Percentiles rank a stretch among this genome's conserved stretches.
Conservation (phyloP, 2,113 vertebrate species). For the Cyrtonyx montezumae region DNA sequence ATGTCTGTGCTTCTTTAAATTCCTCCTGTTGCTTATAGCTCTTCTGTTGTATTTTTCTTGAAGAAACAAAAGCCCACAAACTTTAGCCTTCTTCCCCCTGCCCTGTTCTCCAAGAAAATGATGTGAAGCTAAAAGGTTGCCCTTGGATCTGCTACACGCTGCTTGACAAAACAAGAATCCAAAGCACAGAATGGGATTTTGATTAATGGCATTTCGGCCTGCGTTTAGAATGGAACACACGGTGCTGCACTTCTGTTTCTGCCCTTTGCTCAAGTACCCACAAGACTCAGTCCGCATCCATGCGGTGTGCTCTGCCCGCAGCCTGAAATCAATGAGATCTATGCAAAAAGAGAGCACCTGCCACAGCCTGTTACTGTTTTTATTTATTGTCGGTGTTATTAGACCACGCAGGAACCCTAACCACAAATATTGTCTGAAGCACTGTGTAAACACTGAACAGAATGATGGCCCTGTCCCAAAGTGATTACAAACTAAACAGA, state of each 20-base stretch:
- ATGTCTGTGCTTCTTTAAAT: not conserved
- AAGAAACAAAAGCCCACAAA: not conserved
- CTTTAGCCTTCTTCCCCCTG: not conserved
- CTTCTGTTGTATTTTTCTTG: not conserved
- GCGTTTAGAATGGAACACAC: not conserved
- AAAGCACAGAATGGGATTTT: not conserved
- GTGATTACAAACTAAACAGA: conserved; percentile 16
- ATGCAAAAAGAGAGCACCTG: conserved; percentile 37
- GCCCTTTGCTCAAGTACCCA: conserved; percentile 1
- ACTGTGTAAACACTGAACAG: not conserved
- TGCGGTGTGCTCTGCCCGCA: conserved; percentile 14
- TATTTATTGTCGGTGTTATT: conserved; percentile 44
- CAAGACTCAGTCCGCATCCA: not conserved
- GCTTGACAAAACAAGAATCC: not conserved
- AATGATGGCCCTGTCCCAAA: conserved; percentile 29
- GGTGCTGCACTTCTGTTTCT: not conserved
- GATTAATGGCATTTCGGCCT: not conserved
- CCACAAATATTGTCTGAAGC: conserved; percentile 41
- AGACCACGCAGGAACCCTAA: conserved; percentile 20
- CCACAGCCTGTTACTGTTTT: not conserved
- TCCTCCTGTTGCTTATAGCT: not conserved
- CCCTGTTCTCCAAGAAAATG: not conserved
- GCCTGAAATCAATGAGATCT: conserved; percentile 31
- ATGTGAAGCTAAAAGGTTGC: not conserved
- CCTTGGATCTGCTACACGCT: not conserved